phyloP scores from a whole-genome alignment of 2,888 invertebrate genomes.

The Chymomyza amoena region DNA sequence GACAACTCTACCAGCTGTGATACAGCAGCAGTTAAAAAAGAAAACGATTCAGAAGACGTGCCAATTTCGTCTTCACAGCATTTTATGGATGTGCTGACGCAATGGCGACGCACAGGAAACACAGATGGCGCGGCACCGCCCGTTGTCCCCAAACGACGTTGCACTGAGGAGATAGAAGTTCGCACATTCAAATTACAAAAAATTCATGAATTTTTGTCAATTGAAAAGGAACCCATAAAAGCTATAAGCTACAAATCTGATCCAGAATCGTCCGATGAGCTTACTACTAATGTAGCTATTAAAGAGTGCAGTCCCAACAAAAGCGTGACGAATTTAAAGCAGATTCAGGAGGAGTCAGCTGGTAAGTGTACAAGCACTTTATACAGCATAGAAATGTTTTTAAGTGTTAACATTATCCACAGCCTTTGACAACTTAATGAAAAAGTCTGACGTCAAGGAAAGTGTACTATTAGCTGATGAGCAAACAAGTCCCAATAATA shows the following conservation, averaged over 20 bases:
- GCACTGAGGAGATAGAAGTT: constrained; percentile 61
- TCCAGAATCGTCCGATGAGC: constrained; percentile 44
- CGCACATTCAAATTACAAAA: constrained; percentile 74
- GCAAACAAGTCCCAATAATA: constrained; percentile 20
- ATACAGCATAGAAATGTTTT: background rate
- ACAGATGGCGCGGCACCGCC: constrained; percentile 58
- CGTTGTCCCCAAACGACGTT: constrained; percentile 63
- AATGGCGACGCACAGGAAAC: constrained; percentile 77
- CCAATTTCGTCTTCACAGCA: constrained; percentile 77
- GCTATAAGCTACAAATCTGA: constrained; percentile 50
- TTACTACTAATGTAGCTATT: constrained; percentile 24
- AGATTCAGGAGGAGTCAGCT: constrained; percentile 37
- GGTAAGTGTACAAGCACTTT: constrained; percentile 25
- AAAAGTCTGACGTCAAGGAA: constrained; percentile 35
- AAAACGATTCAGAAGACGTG: constrained; percentile 70
- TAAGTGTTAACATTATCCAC: background rate
- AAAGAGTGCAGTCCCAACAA: constrained; percentile 10
- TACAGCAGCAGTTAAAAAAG: constrained; percentile 62
- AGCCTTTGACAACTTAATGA: background rate
- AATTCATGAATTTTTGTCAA: constrained; percentile 72
- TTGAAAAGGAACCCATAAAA: constrained; percentile 25
- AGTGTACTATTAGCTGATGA: constrained; percentile 21
- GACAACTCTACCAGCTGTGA: constrained; percentile 37
- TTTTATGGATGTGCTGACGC: constrained; percentile 72
- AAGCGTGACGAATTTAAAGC: constrained; percentile 28